Evolutionary conservation across 2,888 invertebrate genomes (phyloP).

Genomic region (Caenorhabditis japonica): DNA sequence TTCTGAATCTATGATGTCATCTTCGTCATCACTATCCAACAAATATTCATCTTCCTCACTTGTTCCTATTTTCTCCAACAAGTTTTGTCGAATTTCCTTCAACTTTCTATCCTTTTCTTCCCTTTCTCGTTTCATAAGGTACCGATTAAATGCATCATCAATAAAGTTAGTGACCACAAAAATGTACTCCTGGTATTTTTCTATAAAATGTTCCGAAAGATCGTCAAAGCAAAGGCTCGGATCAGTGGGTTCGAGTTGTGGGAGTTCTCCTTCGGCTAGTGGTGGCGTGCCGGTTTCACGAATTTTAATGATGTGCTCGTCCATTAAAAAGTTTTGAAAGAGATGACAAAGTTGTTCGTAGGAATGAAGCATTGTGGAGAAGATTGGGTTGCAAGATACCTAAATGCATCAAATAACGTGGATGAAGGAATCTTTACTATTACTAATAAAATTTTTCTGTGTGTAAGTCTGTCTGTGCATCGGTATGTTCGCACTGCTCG

Average conservation of each 20-base stretch:
- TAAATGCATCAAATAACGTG: too few relatives aligned
- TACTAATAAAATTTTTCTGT: too few relatives aligned
- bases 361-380: conserved; percentile 5
- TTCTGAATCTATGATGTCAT: too few relatives aligned
- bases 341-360: background rate
- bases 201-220: conserved; percentile 5
- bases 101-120: background rate
- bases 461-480: too few relatives aligned
- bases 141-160: conserved; percentile 12
- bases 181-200: conserved; percentile 7
- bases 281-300: background rate
- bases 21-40: too few relatives aligned
- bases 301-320: conserved; percentile 3
- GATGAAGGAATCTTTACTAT: too few relatives aligned
- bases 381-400: background rate
- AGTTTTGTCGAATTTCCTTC: too few relatives aligned
- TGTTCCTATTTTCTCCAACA: too few relatives aligned
- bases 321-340: conserved; percentile 8
- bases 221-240: background rate
- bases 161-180: background rate
- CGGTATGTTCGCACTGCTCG: too few relatives aligned
- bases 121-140: background rate
- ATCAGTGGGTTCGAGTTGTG: background rate
- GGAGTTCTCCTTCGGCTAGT: background rate
- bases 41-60: too few relatives aligned